Evolutionary conservation across 2,797 vertebrate species (phyloP).

Genomic region (Oryzias sinensis): DNA sequence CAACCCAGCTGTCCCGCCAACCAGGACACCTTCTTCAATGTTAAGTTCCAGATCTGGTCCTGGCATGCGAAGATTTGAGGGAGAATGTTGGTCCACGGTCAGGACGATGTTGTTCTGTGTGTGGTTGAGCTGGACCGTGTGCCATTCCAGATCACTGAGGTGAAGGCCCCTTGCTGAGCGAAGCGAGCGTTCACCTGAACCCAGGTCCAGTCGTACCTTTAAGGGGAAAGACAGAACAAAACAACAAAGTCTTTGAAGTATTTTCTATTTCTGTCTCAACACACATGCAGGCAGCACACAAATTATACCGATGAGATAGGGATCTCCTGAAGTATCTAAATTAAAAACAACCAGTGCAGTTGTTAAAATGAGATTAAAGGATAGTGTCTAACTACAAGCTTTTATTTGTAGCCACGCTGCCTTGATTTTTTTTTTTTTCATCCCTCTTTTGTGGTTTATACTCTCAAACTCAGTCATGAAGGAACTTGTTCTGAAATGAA

Average conservation of each 20-base stretch:
- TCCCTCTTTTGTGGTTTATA: slow-evolving; percentile 31
- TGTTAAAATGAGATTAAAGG: slow-evolving; percentile 5
- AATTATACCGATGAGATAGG: neutral
- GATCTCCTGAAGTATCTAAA: neutral
- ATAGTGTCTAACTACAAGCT: slow-evolving; percentile 15
- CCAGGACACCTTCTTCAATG: slow-evolving; percentile 79
- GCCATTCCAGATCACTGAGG: slow-evolving; percentile 86
- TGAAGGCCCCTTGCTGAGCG: slow-evolving; percentile 72
- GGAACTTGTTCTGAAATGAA: slow-evolving; percentile 63
- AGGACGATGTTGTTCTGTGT: slow-evolving; percentile 73
- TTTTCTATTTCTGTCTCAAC: too few species aligned
- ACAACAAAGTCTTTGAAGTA: too few species aligned
- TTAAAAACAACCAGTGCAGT: neutral
- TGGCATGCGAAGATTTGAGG: slow-evolving; percentile 66
- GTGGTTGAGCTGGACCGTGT: slow-evolving; percentile 80
- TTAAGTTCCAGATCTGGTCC: slow-evolving; percentile 77
- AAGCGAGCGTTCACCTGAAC: slow-evolving; percentile 75
- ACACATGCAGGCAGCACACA: neutral
- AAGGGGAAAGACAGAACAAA: too few species aligned
- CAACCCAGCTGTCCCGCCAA: slow-evolving; percentile 78
- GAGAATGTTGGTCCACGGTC: slow-evolving; percentile 77
- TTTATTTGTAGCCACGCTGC: slow-evolving; percentile 3
- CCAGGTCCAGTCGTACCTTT: slow-evolving; percentile 84
- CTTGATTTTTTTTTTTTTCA: slow-evolving; percentile 21
- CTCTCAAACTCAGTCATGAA: slow-evolving; percentile 52